Evolutionary conservation across 1,140 invertebrate genomes (phyloP), one percentile per base, ranked within the genome.

Genomic region (Leptestheria dahalacensis): DNA sequence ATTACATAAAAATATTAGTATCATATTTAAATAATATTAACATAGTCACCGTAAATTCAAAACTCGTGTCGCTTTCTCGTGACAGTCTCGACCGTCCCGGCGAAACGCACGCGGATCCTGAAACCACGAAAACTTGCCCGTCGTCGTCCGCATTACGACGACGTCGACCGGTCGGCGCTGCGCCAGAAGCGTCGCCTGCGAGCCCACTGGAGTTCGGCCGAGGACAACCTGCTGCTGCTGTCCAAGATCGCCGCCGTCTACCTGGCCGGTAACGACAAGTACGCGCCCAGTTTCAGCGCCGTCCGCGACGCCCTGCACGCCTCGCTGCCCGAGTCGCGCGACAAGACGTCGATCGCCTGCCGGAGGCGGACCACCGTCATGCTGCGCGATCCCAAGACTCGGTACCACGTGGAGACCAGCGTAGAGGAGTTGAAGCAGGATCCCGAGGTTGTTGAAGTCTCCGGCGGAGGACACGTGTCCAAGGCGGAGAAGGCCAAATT

Each of bases 261-360:
- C 65, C 68, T 75, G 61, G 77, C 78, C 0, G 76, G 76, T 66
- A n/a, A 69, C 71, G 1, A 73, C 72, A 60, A 74, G 75, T 62
- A 64, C 72, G 25, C 75, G 75, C 62, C 63, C 65, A 70, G 71
- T 15, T 74, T 78, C 64, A 68, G 68, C 18, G 64, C 75, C 11
- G 70, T 85, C 1, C 71, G 84, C 15, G 84, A 87, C 64, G 65
- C 84, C 2, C 65, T 88, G 1, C 79, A 83, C 59, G 64, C 67
- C 61, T 73, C 71, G 54, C 75, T 69, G 9, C 73, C 68, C 0
- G 69, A 72, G 25, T 79, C 77, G 10, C 66, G 71, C 24, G 82
- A 85, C 64, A 88, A 88, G 69, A 86, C 84, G 0, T 81, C 82
- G 0, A 67, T 75, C 51, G 82, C 85, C 0, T 85, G 82, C 69